A percentile compares a stretch with the other conserved stretches of the same genome.
Conservation (phyloP, 2,113 vertebrate species). For the Pitta sordida region DNA sequence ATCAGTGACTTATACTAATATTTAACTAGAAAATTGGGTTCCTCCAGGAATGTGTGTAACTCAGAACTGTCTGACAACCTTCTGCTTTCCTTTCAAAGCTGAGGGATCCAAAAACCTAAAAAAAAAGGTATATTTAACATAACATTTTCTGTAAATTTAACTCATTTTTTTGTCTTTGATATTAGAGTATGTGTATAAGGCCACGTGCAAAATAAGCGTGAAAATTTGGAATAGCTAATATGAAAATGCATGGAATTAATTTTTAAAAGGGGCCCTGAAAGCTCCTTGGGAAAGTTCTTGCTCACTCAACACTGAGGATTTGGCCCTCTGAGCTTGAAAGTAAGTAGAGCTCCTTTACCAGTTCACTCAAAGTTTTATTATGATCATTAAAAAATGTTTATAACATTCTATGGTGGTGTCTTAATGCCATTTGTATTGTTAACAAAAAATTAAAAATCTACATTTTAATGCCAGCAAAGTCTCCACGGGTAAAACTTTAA, state of each 20-base stretch:
- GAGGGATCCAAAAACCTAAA: neutral
- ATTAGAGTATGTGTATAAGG: neutral
- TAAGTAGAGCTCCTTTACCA: neutral
- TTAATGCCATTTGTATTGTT: neutral
- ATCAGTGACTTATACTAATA: neutral
- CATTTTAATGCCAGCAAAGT: neutral
- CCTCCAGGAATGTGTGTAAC: neutral
- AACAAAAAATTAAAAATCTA: neutral
- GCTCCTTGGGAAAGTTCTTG: neutral
- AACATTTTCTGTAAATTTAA: neutral
- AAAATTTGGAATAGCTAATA: neutral
- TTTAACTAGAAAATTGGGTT: neutral
- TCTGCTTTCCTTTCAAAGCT: neutral
- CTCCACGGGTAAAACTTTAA: neutral
- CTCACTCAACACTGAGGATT: accelerated
- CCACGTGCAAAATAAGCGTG: neutral
- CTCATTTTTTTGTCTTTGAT: neutral
- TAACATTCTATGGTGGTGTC: neutral
- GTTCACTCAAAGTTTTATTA: neutral
- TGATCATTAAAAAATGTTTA: neutral
- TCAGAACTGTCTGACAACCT: neutral
- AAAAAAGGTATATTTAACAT: neutral
- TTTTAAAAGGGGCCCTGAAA: neutral
- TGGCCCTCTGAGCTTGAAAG: neutral
- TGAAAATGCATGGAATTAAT: neutral